These are phyloP conservation scores for Yponomeuta malinellus DNA, from an alignment of 2,888 invertebrate species.

Conservation along the genomic window DNA sequence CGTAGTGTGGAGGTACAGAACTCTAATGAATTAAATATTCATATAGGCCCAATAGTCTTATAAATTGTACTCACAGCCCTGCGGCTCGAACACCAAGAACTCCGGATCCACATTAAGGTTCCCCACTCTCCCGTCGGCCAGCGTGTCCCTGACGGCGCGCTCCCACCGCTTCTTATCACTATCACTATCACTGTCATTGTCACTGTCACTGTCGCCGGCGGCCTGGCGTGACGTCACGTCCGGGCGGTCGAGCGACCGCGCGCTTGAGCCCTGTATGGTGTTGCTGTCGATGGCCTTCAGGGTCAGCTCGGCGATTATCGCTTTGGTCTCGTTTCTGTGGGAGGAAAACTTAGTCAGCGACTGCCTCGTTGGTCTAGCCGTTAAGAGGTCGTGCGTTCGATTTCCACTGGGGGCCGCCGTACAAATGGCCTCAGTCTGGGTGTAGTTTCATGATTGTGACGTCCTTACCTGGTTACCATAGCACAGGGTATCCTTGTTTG, in stretches of 20 bases:
- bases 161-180: slow-evolving; percentile 49
- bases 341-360: neutral
- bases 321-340: slow-evolving; percentile 72
- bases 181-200: slow-evolving; percentile 27
- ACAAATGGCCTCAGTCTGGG: too few relatives aligned
- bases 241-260: slow-evolving; percentile 37
- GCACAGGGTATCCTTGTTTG: too few relatives aligned
- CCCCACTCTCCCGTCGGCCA: slow-evolving; percentile 84
- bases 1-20: too few relatives aligned
- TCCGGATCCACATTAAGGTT: slow-evolving; percentile 88
- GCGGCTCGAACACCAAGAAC: slow-evolving; percentile 79
- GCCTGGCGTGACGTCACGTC: slow-evolving; percentile 1
- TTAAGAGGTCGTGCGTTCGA: too few relatives aligned
- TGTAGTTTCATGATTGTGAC: too few relatives aligned
- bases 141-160: slow-evolving; percentile 79
- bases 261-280: slow-evolving; percentile 76
- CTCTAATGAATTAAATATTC: too few relatives aligned
- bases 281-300: slow-evolving; percentile 83
- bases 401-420: too few relatives aligned
- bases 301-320: slow-evolving; percentile 85
- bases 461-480: too few relatives aligned
- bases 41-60: neutral
- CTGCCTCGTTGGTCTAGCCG: neutral
- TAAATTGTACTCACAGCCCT: neutral
- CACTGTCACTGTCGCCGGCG: slow-evolving; percentile 37